Evolutionary conservation across 2,888 invertebrate species (phyloP).

Genomic region (Euplagia quadripunctaria): DNA sequence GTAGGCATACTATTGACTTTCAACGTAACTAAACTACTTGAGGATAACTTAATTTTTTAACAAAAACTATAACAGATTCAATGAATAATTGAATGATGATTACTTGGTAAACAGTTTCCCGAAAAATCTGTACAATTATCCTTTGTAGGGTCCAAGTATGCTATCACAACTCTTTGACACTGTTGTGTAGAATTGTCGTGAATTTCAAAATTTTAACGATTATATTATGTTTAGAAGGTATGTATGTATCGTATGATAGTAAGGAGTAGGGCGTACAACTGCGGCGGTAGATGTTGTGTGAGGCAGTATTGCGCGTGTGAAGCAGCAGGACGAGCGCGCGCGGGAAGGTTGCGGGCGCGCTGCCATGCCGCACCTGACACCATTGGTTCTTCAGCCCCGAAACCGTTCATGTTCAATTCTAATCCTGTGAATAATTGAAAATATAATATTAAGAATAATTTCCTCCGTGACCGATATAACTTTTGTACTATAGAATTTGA

Average conservation of each 20-base stretch:
- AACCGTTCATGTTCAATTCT: slow-evolving; percentile 79
- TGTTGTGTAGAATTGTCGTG: not conserved
- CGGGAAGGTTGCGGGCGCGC: slow-evolving; percentile 69
- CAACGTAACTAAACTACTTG: not conserved
- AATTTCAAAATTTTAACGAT: not conserved
- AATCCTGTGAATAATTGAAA: slow-evolving; percentile 61
- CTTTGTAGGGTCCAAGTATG: too few species aligned
- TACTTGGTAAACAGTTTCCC: not conserved
- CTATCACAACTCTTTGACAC: not conserved
- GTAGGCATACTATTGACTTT: not conserved
- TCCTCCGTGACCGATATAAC: too few species aligned
- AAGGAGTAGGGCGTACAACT: slow-evolving; percentile 73
- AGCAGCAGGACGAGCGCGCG: slow-evolving; percentile 69
- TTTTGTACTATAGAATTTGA: not conserved
- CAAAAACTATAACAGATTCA: not conserved
- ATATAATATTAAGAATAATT: not conserved
- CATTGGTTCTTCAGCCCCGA: slow-evolving; percentile 80
- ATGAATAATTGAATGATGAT: not conserved
- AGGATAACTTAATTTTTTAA: not conserved
- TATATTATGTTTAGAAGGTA: slow-evolving; percentile 57
- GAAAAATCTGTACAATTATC: not conserved
- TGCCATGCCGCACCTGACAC: slow-evolving; percentile 84
- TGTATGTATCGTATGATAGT: slow-evolving; percentile 72
- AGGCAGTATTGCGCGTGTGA: slow-evolving; percentile 77
- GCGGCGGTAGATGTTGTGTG: slow-evolving; percentile 73